Evolutionary conservation across 2,888 invertebrate genomes (phyloP).

Genomic region (Drosophila limbata): DNA sequence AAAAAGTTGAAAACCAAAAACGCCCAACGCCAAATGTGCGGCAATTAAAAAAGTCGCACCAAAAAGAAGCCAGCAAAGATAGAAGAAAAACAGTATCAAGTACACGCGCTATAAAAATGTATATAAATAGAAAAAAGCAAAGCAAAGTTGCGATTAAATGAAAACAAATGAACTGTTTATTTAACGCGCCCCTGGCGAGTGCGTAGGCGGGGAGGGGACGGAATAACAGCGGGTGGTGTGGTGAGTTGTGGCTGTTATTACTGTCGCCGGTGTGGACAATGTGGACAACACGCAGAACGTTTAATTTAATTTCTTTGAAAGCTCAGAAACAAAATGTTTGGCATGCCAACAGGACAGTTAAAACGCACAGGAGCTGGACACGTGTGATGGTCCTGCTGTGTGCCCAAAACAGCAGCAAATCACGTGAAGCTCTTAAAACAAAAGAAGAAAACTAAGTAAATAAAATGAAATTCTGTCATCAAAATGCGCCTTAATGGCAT

Average conservation of each 20-base stretch:
- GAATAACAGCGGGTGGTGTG: not conserved
- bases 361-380: slow-evolving; percentile 50
- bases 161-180: slow-evolving; percentile 83
- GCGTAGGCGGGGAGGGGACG: slow-evolving; percentile 20
- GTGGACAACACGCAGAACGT: slow-evolving; percentile 78
- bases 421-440: slow-evolving; percentile 65
- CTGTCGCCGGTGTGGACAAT: slow-evolving; percentile 5
- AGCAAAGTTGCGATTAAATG: slow-evolving; percentile 72
- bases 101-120: slow-evolving; percentile 49
- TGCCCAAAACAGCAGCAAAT: slow-evolving; percentile 61
- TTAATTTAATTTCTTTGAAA: slow-evolving; percentile 82
- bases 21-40: slow-evolving; percentile 67
- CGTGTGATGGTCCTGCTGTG: slow-evolving; percentile 62
- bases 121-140: slow-evolving; percentile 45
- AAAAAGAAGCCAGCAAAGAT: slow-evolving; percentile 36
- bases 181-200: slow-evolving; percentile 68
- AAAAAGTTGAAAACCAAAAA: slow-evolving; percentile 37
- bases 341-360: slow-evolving; percentile 59
- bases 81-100: slow-evolving; percentile 37
- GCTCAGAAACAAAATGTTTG: slow-evolving; percentile 75
- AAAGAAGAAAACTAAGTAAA: not conserved
- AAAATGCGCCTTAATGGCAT: slow-evolving; percentile 81
- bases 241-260: slow-evolving; percentile 8
- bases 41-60: slow-evolving; percentile 76
- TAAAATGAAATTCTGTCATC: slow-evolving; percentile 74